A percentile compares a stretch with the other conserved stretches of the same genome.
These are phyloP conservation scores for Harpalus rubripes DNA, from an alignment of 2,888 invertebrate species.

Conservation along the genomic window DNA sequence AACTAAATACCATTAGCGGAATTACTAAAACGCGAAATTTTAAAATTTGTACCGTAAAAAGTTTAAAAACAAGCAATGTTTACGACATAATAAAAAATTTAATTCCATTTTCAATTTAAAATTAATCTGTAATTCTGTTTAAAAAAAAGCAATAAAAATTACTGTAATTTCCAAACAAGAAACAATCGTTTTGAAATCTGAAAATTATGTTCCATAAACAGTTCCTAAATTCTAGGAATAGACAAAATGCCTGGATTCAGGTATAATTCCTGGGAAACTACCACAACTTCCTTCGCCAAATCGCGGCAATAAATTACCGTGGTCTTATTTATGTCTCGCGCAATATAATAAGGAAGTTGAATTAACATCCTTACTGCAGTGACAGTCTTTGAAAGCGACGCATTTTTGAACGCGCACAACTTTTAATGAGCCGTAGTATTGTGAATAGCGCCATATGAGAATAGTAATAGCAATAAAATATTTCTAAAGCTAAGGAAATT, in stretches of 20 bases:
- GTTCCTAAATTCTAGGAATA: constrained; percentile 15
- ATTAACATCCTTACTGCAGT: constrained; percentile 29
- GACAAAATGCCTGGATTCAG: constrained; percentile 22
- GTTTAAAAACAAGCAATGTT: constrained; percentile 15
- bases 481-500: background rate
- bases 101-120: constrained; percentile 8
- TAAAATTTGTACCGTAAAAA: background rate
- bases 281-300: constrained; percentile 39
- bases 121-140: constrained; percentile 14
- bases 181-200: background rate
- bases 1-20: background rate
- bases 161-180: constrained; percentile 6
- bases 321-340: constrained; percentile 34
- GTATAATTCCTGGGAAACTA: constrained; percentile 45
- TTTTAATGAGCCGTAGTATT: constrained; percentile 29
- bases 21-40: background rate
- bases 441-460: constrained; percentile 1
- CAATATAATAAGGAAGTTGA: constrained; percentile 47
- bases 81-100: constrained; percentile 12
- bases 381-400: constrained; percentile 22
- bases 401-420: constrained; percentile 23
- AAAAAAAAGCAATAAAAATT: constrained; percentile 31
- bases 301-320: constrained; percentile 19
- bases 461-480: background rate
- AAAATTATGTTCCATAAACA: constrained; percentile 26